Evolutionary conservation across 1,140 invertebrate species (phyloP), one percentile per base, ranked within the genome.

Genomic region (Drosophila biarmipes): DNA sequence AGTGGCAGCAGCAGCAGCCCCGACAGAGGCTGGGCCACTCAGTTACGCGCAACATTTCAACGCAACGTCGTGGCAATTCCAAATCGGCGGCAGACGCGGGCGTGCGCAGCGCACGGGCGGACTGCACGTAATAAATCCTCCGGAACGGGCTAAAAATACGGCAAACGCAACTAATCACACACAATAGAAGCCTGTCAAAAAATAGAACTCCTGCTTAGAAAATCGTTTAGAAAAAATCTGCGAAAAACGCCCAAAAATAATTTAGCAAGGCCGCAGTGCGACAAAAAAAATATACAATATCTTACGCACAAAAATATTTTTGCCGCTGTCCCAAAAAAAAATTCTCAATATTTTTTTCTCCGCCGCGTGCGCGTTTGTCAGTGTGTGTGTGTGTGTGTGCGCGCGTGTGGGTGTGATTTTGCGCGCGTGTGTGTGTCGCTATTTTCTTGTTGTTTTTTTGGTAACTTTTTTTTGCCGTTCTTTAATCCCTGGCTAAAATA

Each of bases 1-100:
- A 37, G 31, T 29, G 24, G 59, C 31, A 54, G 38, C 11, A 8
- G 54, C 54, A 40, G 21, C 0, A 12, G 27, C 51, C 15, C 21
- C 27, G 38, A 34, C 67, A 49, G 51, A 12, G 21, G 21, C 62
- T 35, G 40, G 35, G 35, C 40, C 46, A 61, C 49, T 78, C 73
- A 78, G 75, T 78, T 72, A 52, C 74, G 74, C 74, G 75, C 75
- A 87, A 89, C 84, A 84, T 87, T 87, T 82, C 79, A 84, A 80
- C 75, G 74, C 63, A 89, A 76, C 78, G 19, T 76, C 74, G 82
- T 89, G 78, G 71, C 82, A 87, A 52, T 82, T 52, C 81, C 67
- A 66, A 68, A 64, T 67, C 78, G 56, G 81, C 68, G 74, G 73
- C 56, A 57, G 61, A 55, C 67, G 82, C 82, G 82, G 74, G 80